These are phyloP conservation scores for Sebastes alutus DNA, from an alignment of 2,797 vertebrate species.

Conservation along the genomic window DNA sequence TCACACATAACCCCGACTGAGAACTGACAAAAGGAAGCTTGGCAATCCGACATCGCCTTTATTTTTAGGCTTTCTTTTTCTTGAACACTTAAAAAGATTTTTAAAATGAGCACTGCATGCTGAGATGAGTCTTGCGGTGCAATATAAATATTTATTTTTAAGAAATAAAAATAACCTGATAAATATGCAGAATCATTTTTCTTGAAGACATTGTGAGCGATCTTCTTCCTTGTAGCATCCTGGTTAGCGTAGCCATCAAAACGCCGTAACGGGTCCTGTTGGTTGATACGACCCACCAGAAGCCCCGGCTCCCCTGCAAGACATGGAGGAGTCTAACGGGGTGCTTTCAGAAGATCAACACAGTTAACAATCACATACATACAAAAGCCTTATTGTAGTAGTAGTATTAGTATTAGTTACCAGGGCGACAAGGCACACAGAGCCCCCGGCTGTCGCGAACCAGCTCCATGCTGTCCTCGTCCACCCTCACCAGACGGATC, in stretches of 20 bases:
- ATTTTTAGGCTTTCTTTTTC: background rate
- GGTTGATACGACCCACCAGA: constrained; percentile 90
- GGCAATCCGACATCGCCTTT: background rate
- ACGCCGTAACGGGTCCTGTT: constrained; percentile 88
- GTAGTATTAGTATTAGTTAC: constrained; percentile 69
- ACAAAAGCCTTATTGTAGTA: background rate
- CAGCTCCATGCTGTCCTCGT: constrained; percentile 91
- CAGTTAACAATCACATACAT: background rate
- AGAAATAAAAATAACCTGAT: constrained; percentile 81
- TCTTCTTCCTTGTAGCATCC: constrained; percentile 90
- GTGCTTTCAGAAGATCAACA: background rate
- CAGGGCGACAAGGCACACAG: constrained; percentile 87
- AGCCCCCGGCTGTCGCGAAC: constrained; percentile 86
- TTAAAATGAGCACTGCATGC: too few species aligned
- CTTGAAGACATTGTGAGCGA: constrained; percentile 86
- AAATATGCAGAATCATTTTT: constrained; percentile 91
- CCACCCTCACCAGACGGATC: constrained; percentile 89
- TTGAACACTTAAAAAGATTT: background rate
- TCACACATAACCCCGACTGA: background rate
- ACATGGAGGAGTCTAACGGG: background rate
- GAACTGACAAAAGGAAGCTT: background rate
- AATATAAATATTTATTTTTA: background rate
- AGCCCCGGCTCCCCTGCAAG: constrained; percentile 89
- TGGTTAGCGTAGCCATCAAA: constrained; percentile 92
- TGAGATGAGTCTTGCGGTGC: background rate